Evolutionary conservation across 2,113 vertebrate species (phyloP).

Genomic region (Australoheros scitulus): DNA sequence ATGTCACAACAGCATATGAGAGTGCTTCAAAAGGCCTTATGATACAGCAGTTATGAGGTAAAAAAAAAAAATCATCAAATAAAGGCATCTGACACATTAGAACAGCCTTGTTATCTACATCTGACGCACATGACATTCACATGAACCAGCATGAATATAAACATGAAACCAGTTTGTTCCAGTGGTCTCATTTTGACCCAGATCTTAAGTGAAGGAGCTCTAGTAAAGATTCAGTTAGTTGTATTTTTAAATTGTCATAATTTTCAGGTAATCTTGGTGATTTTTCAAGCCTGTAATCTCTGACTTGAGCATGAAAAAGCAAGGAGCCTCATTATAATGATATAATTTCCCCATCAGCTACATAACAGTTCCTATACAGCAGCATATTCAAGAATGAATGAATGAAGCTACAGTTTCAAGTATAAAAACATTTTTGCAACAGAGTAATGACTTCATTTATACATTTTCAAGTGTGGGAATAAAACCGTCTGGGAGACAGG

Average conservation of each 20-base stretch:
- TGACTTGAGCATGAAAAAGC: not conserved
- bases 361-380: not conserved
- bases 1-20: slow-evolving; percentile 21
- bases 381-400: not conserved
- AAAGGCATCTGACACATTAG: slow-evolving; percentile 34
- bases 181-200: not conserved
- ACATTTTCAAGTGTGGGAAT: slow-evolving; percentile 8
- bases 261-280: not conserved
- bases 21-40: slow-evolving; percentile 13
- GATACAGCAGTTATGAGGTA: slow-evolving; percentile 41
- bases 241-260: not conserved
- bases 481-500: not conserved
- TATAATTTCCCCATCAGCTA: not conserved
- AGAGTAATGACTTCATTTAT: slow-evolving; percentile 6
- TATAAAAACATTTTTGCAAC: not conserved
- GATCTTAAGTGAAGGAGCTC: not conserved
- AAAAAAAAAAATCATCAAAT: slow-evolving; percentile 23
- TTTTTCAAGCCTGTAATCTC: not conserved
- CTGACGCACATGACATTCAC: not conserved
- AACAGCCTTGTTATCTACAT: slow-evolving; percentile 25
- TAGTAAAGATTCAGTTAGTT: fast-evolving
- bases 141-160: not conserved
- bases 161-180: not conserved
- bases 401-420: slow-evolving; percentile 2
- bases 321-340: not conserved